These are phyloP conservation scores for Diarsia brunnea DNA, from an alignment of 2,888 invertebrate species.

Conservation along the genomic window DNA sequence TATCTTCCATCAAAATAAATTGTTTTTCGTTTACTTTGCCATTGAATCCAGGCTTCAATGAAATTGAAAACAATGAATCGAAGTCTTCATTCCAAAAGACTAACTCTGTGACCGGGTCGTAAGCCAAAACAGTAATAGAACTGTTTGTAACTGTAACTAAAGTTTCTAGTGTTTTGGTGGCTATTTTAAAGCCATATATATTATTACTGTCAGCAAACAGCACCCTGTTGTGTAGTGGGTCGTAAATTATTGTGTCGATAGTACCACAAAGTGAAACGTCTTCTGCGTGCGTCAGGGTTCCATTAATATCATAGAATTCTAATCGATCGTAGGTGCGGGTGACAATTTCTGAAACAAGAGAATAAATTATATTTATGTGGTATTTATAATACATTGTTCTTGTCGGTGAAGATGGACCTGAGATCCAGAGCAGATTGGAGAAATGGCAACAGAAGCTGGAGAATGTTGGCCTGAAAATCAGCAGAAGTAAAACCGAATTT, in stretches of 20 bases:
- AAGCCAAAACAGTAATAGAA: background rate
- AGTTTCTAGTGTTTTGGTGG: background rate
- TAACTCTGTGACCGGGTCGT: background rate
- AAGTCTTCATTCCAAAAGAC: background rate
- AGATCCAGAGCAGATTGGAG: no score
- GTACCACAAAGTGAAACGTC: no score
- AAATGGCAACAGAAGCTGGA: no score
- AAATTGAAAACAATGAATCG: background rate
- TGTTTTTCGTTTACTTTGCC: background rate
- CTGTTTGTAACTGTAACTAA: background rate
- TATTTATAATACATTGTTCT: no score
- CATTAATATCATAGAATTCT: background rate
- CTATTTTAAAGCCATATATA: background rate
- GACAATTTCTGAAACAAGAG: background rate
- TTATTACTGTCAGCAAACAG: no score
- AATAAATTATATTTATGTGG: no score
- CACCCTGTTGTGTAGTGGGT: conserved; percentile 1
- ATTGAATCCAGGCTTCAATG: background rate
- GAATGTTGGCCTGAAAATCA: no score
- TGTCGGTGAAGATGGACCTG: no score
- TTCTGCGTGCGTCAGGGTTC: background rate
- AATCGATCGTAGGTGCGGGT: background rate
- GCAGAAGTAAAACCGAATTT: no score
- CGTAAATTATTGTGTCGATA: background rate
- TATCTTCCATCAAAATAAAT: background rate